Conservation (phyloP, 2,797 vertebrate genomes). For the Dromococcyx pavoninus region DNA sequence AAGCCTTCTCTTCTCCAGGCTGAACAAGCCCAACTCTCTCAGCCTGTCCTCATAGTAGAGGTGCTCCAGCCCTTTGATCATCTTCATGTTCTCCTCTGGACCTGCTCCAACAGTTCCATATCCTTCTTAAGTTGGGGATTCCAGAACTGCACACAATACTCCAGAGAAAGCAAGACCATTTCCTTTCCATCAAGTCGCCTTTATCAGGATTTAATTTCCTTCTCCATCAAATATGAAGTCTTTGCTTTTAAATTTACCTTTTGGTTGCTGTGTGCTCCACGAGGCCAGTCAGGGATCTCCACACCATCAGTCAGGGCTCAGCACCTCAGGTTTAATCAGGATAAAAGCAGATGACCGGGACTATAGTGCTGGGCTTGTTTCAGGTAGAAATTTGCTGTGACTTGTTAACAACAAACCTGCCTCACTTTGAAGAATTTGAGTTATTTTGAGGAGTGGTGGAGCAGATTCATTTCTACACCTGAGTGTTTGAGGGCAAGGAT, state of each 20-base stretch:
- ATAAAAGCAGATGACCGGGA: not conserved
- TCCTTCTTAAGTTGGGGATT: no score
- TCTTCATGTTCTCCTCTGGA: no score
- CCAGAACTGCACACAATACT: no score
- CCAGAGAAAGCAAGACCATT: not conserved
- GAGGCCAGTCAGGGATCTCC: fast-evolving
- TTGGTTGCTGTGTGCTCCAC: not conserved
- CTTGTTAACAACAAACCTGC: not conserved
- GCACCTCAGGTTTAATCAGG: not conserved
- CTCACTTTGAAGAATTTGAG: not conserved
- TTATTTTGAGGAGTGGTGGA: not conserved
- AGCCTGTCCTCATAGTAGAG: no score
- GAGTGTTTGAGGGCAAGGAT: not conserved
- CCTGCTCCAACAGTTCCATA: no score
- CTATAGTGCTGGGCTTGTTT: not conserved
- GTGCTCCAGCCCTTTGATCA: no score
- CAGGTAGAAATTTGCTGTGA: not conserved
- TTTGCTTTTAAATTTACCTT: not conserved
- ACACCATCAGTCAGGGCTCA: not conserved
- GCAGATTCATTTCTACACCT: fast-evolving
- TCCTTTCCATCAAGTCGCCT: not conserved
- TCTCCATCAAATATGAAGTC: no score
- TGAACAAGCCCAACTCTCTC: no score
- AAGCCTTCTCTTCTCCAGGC: no score
- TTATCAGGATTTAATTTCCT: not conserved